These are phyloP conservation scores for Mimumesa dahlbomi DNA, from an alignment of 2,888 invertebrate genomes.

Conservation along the genomic window DNA sequence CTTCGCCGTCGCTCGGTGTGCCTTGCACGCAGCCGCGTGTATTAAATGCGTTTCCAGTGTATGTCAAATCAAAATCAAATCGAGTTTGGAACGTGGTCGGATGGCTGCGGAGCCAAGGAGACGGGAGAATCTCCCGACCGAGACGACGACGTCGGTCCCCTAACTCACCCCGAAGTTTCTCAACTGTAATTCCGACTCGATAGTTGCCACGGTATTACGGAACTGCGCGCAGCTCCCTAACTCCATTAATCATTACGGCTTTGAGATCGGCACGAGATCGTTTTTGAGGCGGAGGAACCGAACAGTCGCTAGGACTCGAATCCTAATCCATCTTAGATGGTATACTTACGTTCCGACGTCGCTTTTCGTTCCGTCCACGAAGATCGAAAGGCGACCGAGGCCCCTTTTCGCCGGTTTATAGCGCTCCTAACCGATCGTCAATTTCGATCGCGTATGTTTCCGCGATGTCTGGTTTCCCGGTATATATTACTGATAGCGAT, in stretches of 20 bases:
- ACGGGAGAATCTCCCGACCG: conserved; percentile 45
- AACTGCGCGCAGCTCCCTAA: conserved; percentile 62
- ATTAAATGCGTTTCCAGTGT: conserved; percentile 65
- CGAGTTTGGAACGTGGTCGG: conserved; percentile 65
- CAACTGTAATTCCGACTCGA: conserved; percentile 73
- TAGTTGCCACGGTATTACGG: conserved; percentile 68
- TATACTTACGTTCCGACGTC: conserved; percentile 31
- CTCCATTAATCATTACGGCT: conserved; percentile 70
- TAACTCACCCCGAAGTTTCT: conserved; percentile 68
- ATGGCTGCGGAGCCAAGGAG: conserved; percentile 54
- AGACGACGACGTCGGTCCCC: conserved; percentile 48
- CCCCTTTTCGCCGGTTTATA: neutral
- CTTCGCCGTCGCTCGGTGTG: conserved; percentile 52
- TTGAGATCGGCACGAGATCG: conserved; percentile 60
- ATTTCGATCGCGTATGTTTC: no score
- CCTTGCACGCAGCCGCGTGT: conserved; percentile 43
- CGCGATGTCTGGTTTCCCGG: no score
- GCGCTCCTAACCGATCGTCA: no score
- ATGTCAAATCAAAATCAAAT: conserved; percentile 67
- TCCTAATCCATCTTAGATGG: conserved; percentile 55
- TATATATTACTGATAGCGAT: no score
- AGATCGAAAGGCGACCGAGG: neutral
- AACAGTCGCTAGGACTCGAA: conserved; percentile 46
- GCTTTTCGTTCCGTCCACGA: conserved; percentile 19
- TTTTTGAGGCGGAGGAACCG: conserved; percentile 61